Conservation (phyloP, 2,797 vertebrate genomes). For the Artibeus jamaicensis region DNA sequence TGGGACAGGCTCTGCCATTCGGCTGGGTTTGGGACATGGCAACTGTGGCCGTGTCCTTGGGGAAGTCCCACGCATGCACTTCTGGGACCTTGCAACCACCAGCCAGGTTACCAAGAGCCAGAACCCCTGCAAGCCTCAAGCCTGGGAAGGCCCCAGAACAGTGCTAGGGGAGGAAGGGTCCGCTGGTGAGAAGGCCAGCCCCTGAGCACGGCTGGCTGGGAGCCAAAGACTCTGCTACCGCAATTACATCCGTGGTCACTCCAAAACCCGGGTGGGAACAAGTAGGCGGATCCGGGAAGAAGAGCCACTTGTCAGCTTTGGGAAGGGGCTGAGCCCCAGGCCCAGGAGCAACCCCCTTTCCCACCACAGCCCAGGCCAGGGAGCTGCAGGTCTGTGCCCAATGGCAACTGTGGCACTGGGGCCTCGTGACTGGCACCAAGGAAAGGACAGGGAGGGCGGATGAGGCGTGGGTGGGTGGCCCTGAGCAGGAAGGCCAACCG, state of each 20-base stretch:
- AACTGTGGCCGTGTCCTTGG: not conserved
- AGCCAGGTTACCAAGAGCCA: not conserved
- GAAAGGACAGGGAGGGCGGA: too few species aligned
- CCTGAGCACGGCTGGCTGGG: not conserved
- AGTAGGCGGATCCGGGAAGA: not conserved
- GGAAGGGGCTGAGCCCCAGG: not conserved
- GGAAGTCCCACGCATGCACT: fast-evolving
- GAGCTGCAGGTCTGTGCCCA: not conserved
- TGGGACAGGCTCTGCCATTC: not conserved
- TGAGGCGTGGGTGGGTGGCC: fast-evolving
- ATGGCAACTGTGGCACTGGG: not conserved
- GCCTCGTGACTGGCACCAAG: not conserved
- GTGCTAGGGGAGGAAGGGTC: not conserved
- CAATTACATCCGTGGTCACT: not conserved
- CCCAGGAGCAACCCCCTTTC: not conserved
- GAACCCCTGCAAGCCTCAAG: not conserved
- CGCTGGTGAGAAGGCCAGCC: not conserved
- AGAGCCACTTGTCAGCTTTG: not conserved
- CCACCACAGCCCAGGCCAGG: not conserved
- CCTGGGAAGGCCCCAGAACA: not conserved
- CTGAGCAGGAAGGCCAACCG: not conserved
- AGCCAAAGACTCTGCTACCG: not conserved
- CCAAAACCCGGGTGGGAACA: not conserved
- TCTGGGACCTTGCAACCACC: not conserved
- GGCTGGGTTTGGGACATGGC: not conserved